phyloP scores from a whole-genome alignment of 2,888 invertebrate species.

The Cryptus armator region DNA sequence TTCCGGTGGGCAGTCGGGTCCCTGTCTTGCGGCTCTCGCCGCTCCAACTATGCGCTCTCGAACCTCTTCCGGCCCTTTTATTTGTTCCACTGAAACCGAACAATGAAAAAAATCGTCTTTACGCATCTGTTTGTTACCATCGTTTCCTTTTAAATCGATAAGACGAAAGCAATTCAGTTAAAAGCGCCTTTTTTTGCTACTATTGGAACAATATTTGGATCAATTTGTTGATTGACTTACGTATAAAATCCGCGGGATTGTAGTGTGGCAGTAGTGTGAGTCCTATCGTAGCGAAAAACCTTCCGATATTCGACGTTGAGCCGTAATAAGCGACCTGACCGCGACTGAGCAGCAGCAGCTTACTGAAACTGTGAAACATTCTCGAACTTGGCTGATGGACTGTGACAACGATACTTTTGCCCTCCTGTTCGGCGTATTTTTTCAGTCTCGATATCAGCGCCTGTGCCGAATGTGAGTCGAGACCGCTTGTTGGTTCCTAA shows the following conservation, averaged over 20 bases:
- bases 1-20: conserved; percentile 87
- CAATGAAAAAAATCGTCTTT: conserved; percentile 40
- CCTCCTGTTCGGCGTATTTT: conserved; percentile 90
- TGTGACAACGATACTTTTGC: conserved; percentile 92
- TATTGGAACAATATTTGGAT: not conserved
- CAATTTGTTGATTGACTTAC: conserved; percentile 86
- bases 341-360: conserved; percentile 89
- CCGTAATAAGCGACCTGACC: conserved; percentile 93
- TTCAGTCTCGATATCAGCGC: conserved; percentile 91
- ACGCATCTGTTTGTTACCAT: conserved; percentile 1
- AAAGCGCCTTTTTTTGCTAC: not conserved
- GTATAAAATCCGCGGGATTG: conserved; percentile 94
- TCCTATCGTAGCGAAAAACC: conserved; percentile 90
- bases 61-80: conserved; percentile 90
- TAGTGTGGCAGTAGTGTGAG: conserved; percentile 91
- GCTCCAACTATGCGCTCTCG: conserved; percentile 89
- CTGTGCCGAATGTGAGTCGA: conserved; percentile 93
- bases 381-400: conserved; percentile 94
- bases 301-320: conserved; percentile 89
- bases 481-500: conserved; percentile 93
- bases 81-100: conserved; percentile 89
- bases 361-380: conserved; percentile 94
- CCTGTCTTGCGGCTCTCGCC: conserved; percentile 88
- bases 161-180: not conserved
- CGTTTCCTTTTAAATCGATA: not conserved